Base-by-base conservation (phyloP, 2,797 vertebrate genomes). In the Lophotriccus pileatus region DNA sequence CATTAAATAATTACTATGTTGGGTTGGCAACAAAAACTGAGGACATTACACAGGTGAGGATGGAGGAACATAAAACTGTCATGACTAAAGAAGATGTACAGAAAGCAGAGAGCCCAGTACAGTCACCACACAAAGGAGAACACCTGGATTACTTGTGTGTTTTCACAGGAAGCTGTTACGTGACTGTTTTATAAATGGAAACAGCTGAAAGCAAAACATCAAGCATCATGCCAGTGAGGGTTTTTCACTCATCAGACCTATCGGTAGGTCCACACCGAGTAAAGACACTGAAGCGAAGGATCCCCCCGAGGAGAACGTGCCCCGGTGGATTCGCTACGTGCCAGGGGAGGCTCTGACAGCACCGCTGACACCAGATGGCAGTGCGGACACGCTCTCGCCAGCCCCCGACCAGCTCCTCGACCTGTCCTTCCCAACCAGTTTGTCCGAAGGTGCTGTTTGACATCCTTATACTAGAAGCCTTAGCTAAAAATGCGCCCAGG, bases 321-420 rank as follows among this genome's bases (percentile, higher is more conserved):
- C 23, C 23, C 0, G 1, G 12, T 1, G 0, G 36, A 3, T 5
- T 5, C 8, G 17, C 25, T 19, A 19, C 0, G 1, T 2, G 2
- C 0, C 1, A 1, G 34, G 9, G 27, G 21, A 13, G 43, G 32
- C 47, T 6, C 3, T 0, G 43, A 0, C 8, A 1, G 2, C 6
- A 2, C 25, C 7, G 18, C 43, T 19, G 69, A 18, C 96, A 78
- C 20, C 84, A 95, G 94, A 52, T 47, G 94, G 92, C 92, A 93
- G 68, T 25, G 72, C 25, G 3, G 60, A 44, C 6, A 6, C 7
- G 8, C 6, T 5, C 11, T 18, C 28, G 13, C 12, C 39, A 10
- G 75, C 24, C 36, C 14, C n/a, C 39, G 8, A 11, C 25, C 13
- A 4, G 32, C 10, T 39, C 15, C 46, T 28, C 11, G 6, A 10